Conservation (phyloP, 2,113 vertebrate genomes). For the Dasyornis broadbenti region DNA sequence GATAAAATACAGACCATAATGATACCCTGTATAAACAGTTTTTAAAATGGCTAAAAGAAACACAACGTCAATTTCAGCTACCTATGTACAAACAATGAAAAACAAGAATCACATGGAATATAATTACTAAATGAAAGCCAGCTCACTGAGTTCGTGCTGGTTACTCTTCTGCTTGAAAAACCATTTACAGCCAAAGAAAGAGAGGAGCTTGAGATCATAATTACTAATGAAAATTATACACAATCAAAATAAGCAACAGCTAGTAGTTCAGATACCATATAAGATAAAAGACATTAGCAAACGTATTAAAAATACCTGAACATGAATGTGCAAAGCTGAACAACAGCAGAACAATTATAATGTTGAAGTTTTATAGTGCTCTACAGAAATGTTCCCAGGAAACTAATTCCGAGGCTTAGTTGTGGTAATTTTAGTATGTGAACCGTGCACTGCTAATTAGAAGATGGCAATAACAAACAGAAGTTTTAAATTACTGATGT, state of each 20-base stretch:
- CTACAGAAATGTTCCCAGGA: not conserved
- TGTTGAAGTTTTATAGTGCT: not conserved
- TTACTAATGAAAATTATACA: not conserved
- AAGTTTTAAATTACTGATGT: not conserved
- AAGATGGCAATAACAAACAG: not conserved
- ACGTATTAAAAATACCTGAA: not conserved
- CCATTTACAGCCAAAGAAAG: not conserved
- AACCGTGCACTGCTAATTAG: not conserved
- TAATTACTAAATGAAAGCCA: not conserved
- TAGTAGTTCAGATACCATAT: not conserved
- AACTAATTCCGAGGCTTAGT: not conserved
- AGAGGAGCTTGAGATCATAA: not conserved
- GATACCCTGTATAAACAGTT: not conserved
- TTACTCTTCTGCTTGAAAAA: not conserved
- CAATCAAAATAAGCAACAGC: not conserved
- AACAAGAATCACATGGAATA: accelerated
- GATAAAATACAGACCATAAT: not conserved
- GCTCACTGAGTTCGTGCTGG: not conserved
- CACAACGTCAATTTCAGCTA: not conserved
- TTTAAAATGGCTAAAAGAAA: not conserved
- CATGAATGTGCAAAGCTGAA: not conserved
- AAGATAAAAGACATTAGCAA: not conserved
- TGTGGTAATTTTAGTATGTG: not conserved
- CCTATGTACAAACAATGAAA: not conserved
- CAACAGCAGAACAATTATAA: not conserved